A percentile compares a stretch with the other conserved stretches of the same genome.
Evolutionary conservation across 2,113 vertebrate genomes (phyloP).

Genomic region (Gavialis gangeticus): DNA sequence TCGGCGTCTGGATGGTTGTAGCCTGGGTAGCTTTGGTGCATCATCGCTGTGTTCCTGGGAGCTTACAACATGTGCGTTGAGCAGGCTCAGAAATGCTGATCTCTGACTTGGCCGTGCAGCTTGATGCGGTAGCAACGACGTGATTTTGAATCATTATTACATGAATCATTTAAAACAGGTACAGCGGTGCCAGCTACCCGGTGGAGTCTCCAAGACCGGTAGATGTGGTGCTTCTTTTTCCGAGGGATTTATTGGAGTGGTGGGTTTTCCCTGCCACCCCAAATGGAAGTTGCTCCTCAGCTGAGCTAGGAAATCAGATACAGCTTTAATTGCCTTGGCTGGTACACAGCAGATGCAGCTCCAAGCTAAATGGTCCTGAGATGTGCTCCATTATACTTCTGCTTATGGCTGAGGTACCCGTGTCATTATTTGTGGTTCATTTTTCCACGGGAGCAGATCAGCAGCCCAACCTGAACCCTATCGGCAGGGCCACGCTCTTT

Average conservation of each 20-base stretch:
- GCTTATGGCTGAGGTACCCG: neutral
- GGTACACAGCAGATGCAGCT: fast-evolving
- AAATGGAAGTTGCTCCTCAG: neutral
- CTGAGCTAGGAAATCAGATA: neutral
- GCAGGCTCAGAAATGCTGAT: neutral
- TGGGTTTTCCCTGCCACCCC: neutral
- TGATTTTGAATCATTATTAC: fast-evolving
- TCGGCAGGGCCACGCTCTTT: neutral
- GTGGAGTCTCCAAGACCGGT: too few relatives aligned
- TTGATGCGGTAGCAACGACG: neutral
- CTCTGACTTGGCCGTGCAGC: neutral
- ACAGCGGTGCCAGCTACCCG: too few relatives aligned
- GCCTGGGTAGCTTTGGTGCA: neutral
- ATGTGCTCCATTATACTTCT: neutral
- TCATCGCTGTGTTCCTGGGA: too few relatives aligned
- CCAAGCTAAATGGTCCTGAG: fast-evolving
- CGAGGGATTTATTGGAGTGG: neutral
- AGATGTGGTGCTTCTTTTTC: fast-evolving
- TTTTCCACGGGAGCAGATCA: neutral
- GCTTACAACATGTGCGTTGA: neutral
- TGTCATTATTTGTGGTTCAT: neutral
- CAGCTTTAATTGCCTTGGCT: neutral
- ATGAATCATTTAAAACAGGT: neutral
- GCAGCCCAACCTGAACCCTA: fast-evolving
- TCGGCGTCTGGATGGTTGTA: neutral